Conservation (phyloP, 1,140 invertebrate genomes). For the Rhyacophila brunnea region DNA sequence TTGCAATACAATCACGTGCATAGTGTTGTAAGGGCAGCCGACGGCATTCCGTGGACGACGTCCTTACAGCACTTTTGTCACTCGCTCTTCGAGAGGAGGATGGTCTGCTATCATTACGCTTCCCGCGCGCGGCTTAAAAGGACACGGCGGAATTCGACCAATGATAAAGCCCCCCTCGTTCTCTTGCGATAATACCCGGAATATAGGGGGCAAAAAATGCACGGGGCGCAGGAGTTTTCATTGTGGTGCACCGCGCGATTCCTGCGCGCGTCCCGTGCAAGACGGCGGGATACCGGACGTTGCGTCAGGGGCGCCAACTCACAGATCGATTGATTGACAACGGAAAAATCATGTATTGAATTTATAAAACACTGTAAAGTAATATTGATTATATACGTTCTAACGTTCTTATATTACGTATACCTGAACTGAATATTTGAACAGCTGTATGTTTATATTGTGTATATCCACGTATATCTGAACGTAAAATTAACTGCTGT, state of each 20-base stretch:
- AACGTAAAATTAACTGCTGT: too few relatives aligned
- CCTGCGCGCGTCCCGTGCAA: background rate
- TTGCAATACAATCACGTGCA: too few relatives aligned
- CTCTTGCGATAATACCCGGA: constrained; percentile 32
- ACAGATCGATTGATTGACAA: constrained; percentile 39
- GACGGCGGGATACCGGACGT: background rate
- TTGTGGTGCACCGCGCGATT: constrained; percentile 1
- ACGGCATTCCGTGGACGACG: constrained; percentile 29
- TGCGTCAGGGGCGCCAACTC: constrained; percentile 1
- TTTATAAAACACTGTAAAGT: too few relatives aligned
- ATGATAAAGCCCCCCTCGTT: constrained; percentile 53
- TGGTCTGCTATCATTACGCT: constrained; percentile 33
- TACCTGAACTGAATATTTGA: too few relatives aligned
- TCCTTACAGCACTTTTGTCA: constrained; percentile 31
- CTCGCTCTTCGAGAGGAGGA: constrained; percentile 15
- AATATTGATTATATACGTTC: too few relatives aligned
- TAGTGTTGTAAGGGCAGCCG: background rate
- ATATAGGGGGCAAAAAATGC: constrained; percentile 31
- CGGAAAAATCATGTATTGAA: constrained; percentile 41
- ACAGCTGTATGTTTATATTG: too few relatives aligned
- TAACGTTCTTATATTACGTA: too few relatives aligned
- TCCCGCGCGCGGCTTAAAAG: constrained; percentile 53
- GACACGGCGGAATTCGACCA: constrained; percentile 48
- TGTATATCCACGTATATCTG: too few relatives aligned
- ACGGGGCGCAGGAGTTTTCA: background rate